Percentiles rank a stretch among this genome's conserved stretches.
Conservation (phyloP, 2,888 invertebrate genomes). For the Entomobrya multifasciata region DNA sequence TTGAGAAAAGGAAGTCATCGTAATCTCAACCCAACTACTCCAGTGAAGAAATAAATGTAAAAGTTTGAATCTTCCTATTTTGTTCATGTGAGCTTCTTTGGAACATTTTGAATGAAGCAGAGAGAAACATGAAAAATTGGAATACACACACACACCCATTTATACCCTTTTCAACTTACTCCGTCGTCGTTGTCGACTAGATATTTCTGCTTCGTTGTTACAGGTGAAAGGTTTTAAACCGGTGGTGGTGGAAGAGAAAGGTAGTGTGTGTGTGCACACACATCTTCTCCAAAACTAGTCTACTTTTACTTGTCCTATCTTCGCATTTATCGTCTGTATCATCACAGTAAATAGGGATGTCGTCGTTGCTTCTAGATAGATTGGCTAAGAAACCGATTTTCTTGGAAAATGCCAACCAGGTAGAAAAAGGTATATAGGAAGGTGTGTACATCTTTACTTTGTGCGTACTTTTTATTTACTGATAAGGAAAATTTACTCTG, state of each 20-base stretch:
- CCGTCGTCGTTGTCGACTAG: neutral
- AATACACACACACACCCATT: neutral
- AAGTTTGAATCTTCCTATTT: constrained; percentile 1
- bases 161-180: neutral
- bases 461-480: constrained; percentile 5
- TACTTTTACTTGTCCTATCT: too few species aligned
- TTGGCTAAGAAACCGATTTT: constrained; percentile 59
- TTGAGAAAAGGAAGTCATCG: constrained; percentile 53
- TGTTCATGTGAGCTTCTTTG: neutral
- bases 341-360: constrained; percentile 36
- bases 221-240: constrained; percentile 19
- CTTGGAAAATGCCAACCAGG: constrained; percentile 23
- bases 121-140: constrained; percentile 19
- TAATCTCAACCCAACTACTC: constrained; percentile 24
- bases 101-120: neutral
- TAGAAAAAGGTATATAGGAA: constrained; percentile 14
- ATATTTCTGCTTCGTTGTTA: too few species aligned
- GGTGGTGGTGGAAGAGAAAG: too few species aligned
- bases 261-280: neutral
- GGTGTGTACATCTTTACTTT: constrained; percentile 21
- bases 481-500: constrained; percentile 48
- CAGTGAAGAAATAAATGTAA: neutral
- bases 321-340: neutral
- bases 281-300: neutral
- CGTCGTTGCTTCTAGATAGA: constrained; percentile 18